Evolutionary conservation across 1,140 invertebrate genomes (phyloP).

Genomic region (Paralvinella palmiformis): DNA sequence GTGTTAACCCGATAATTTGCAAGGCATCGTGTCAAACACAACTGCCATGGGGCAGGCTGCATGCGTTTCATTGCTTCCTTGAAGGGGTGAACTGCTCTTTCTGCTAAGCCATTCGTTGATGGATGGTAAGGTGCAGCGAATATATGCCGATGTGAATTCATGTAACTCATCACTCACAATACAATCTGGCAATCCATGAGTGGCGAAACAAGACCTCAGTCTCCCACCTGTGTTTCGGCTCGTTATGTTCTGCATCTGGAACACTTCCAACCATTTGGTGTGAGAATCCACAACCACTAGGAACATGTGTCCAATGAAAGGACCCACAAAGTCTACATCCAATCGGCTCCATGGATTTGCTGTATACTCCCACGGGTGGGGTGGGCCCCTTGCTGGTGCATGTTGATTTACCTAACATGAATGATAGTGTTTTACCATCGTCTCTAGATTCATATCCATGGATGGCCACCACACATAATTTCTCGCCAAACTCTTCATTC

Average conservation of each 20-base stretch:
- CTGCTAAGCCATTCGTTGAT: too few species aligned
- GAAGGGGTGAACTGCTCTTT: too few species aligned
- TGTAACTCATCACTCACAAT: too few species aligned
- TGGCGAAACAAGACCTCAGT: conserved; percentile 29
- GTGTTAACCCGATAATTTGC: too few species aligned
- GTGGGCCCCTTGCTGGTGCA: conserved; percentile 21
- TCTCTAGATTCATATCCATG: conserved; percentile 9
- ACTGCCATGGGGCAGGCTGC: too few species aligned
- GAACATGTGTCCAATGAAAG: conserved; percentile 39
- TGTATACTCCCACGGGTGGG: conserved; percentile 40
- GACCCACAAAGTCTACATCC: conserved; percentile 46
- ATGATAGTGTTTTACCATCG: neutral
- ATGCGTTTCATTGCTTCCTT: too few species aligned
- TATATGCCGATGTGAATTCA: too few species aligned
- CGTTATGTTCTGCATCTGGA: conserved; percentile 5
- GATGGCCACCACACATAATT: conserved; percentile 5
- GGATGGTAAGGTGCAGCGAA: too few species aligned
- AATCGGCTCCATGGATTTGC: conserved; percentile 34
- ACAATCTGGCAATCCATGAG: conserved; percentile 43
- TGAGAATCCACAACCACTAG: conserved; percentile 51
- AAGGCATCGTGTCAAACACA: too few species aligned
- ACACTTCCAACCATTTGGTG: conserved; percentile 43
- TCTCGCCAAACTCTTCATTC: conserved; percentile 12
- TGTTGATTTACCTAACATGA: conserved; percentile 16
- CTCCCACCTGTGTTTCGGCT: neutral